A percentile compares a stretch with the other conserved stretches of the same genome.
Conservation (phyloP, 2,888 invertebrate species). For the Zelleria hepariella region DNA sequence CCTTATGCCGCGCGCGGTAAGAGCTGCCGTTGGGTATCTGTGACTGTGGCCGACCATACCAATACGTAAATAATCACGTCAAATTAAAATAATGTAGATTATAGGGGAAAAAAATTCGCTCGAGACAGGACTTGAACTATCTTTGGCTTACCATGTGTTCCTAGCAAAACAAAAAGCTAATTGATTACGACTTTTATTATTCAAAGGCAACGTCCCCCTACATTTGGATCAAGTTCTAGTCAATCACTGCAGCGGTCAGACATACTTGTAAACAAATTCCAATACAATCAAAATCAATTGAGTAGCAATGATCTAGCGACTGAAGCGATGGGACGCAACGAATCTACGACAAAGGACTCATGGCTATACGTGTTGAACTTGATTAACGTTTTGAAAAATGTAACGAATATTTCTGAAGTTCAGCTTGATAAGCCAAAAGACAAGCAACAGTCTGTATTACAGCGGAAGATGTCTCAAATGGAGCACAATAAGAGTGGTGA, state of each 20-base stretch:
- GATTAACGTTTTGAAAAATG: not conserved
- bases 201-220: no score
- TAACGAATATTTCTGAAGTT: not conserved
- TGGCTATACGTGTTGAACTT: not conserved
- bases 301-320: not conserved
- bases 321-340: not conserved
- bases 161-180: no score
- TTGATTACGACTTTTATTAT: no score
- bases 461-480: conserved; percentile 25
- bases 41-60: no score
- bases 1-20: no score
- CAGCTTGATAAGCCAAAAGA: not conserved
- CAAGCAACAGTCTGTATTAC: conserved; percentile 13
- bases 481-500: conserved; percentile 33
- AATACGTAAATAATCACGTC: no score
- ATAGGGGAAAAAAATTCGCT: no score
- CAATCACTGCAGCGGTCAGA: not conserved
- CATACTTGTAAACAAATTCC: not conserved
- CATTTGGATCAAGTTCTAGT: not conserved
- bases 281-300: not conserved
- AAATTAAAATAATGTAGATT: no score
- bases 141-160: no score
- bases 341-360: not conserved
- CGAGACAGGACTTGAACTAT: no score
- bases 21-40: no score